Evolutionary conservation across 2,888 invertebrate genomes (phyloP).

Genomic region (Pyralis farinalis): DNA sequence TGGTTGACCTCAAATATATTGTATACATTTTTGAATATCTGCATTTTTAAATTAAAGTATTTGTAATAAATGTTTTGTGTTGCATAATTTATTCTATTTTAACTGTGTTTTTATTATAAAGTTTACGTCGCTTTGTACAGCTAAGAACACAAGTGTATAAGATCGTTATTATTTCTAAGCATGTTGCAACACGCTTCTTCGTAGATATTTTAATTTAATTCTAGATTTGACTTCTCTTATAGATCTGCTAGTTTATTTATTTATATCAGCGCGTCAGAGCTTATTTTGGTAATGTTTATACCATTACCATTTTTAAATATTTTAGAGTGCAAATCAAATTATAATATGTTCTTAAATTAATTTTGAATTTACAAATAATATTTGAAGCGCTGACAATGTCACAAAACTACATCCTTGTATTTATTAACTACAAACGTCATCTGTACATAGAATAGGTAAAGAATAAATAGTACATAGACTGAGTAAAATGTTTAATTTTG

Average conservation of each 20-base stretch:
- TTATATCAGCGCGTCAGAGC: conserved; percentile 23
- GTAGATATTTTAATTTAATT: conserved; percentile 21
- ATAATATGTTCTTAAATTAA: conserved; percentile 20
- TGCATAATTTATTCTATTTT: conserved; percentile 73
- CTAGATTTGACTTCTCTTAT: conserved; percentile 29
- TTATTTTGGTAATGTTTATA: conserved; percentile 21
- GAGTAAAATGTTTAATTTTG: background rate
- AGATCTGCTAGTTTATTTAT: conserved; percentile 74
- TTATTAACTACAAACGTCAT: conserved; percentile 13
- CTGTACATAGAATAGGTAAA: background rate
- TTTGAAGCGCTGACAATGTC: conserved; percentile 29
- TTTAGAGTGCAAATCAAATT: conserved; percentile 8
- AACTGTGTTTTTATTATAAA: conserved; percentile 58
- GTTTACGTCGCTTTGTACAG: conserved; percentile 62
- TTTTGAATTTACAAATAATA: conserved; percentile 18
- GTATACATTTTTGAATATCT: conserved; percentile 25
- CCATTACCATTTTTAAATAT: conserved; percentile 10
- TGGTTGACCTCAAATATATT: conserved; percentile 20
- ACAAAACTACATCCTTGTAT: conserved; percentile 32
- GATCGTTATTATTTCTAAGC: conserved; percentile 15
- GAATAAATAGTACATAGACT: conserved; percentile 1
- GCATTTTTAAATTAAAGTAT: conserved; percentile 35
- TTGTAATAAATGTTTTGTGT: conserved; percentile 52
- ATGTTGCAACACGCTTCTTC: conserved; percentile 26
- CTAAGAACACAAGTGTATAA: conserved; percentile 21